A percentile compares a stretch with the other conserved stretches of the same genome.
Conservation (phyloP, 2,888 invertebrate genomes). For the Drosophila barbarae region DNA sequence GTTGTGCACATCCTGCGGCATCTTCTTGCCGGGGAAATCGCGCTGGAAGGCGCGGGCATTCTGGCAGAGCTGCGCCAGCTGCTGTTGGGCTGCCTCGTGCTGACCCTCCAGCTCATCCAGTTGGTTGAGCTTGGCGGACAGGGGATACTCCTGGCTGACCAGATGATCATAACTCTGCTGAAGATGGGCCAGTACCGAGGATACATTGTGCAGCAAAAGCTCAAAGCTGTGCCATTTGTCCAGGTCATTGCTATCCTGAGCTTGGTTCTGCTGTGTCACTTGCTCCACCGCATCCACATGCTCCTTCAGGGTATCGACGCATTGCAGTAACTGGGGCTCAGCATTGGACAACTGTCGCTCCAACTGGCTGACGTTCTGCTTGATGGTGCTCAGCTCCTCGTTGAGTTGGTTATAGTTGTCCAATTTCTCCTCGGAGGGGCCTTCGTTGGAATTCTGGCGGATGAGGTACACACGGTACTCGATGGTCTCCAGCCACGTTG, state of each 20-base stretch:
- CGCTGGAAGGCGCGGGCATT: conserved; percentile 84
- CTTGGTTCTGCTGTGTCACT: conserved; percentile 83
- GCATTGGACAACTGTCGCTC: conserved; percentile 81
- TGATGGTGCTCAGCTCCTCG: conserved; percentile 85
- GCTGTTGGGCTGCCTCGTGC: conserved; percentile 84
- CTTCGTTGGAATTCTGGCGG: conserved; percentile 82
- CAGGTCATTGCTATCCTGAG: conserved; percentile 82
- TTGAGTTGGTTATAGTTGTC: conserved; percentile 83
- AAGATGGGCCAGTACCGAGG: conserved; percentile 63
- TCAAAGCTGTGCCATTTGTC: conserved; percentile 87
- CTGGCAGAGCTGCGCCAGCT: conserved; percentile 83
- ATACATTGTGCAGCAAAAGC: conserved; percentile 82
- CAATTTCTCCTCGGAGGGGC: conserved; percentile 83
- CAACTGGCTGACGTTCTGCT: conserved; percentile 84
- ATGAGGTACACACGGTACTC: conserved; percentile 87
- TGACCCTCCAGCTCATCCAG: conserved; percentile 86
- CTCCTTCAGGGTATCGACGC: conserved; percentile 82
- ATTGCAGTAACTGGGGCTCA: conserved; percentile 81
- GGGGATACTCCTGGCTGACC: conserved; percentile 82
- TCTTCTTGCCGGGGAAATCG: conserved; percentile 85
- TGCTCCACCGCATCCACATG: conserved; percentile 87
- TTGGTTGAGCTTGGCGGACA: conserved; percentile 84
- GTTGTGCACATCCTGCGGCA: conserved; percentile 84
- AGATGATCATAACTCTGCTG: conserved; percentile 74
- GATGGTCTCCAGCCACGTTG: conserved; percentile 91